Base-by-base conservation (phyloP, 2,888 invertebrate genomes). In the Stenurella melanura region DNA sequence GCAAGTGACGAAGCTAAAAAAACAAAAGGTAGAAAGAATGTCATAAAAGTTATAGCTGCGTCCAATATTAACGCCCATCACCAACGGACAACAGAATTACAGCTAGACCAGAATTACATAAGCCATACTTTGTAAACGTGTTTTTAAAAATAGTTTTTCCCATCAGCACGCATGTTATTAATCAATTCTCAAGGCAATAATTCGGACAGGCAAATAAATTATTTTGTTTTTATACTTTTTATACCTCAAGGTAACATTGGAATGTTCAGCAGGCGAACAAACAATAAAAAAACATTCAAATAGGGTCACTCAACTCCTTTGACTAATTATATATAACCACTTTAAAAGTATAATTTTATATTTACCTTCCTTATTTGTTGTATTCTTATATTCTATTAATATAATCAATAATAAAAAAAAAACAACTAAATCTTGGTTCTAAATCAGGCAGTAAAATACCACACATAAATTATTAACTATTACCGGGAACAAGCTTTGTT, bases 261-360 rank as follows among this genome's bases (percentile, higher is more conserved):
- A 72, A 63, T 72, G 54, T 54, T 63, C 54, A 60, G 11, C 56
- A 26, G 54, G 58, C 60, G 42, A 70, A 21, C 30, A 63, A 72
- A 50, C 50, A 63, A 72, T 61, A 72, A 72, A 72, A 72, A 63
- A 72, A 19, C 60, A 54, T 61, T 63, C 72, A 72, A 72, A 63
- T 54, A 72, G 63, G 72, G 61, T 72, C 72, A 72, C 38, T 72
- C 72, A 72, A 72, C 72, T 61, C 61, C 17, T 54, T 63, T 72
- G 61, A 61, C 50, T 63, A 72, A 70, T 60, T 60, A 42, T 70
- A 42, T 60, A 42, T 70, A 42, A 60, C 60, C 61, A 42, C 70
- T 60, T 60, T 38, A 38, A 38, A 60, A 42, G 18, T 54, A 26
- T 61, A 72, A 63, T 63, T 50, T 72, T 63, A 15, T 60, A 70